phyloP scores from a whole-genome alignment of 2,113 vertebrate genomes.

The Scophthalmus maximus region DNA sequence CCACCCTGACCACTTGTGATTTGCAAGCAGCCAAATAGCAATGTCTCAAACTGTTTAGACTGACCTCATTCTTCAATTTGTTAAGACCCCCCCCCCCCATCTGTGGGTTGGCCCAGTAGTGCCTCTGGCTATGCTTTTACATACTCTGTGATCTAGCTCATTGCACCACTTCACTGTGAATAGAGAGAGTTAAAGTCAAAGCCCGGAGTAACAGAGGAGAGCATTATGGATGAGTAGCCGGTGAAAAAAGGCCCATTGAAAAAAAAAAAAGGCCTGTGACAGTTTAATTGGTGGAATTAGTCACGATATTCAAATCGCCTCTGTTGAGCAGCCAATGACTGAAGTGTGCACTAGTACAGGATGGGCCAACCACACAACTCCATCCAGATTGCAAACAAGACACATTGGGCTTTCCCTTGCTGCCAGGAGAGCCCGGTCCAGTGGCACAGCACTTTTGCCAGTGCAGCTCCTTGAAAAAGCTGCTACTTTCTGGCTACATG shows the following conservation, averaged over 20 bases:
- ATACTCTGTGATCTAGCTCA: slow-evolving; percentile 74
- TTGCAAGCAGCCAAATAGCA: slow-evolving; percentile 57
- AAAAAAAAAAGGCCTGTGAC: slow-evolving; percentile 64
- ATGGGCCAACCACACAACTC: slow-evolving; percentile 63
- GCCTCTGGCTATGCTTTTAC: slow-evolving; percentile 71
- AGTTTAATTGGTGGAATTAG: slow-evolving; percentile 82
- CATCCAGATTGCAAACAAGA: slow-evolving; percentile 72
- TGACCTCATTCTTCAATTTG: slow-evolving; percentile 70
- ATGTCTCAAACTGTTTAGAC: slow-evolving; percentile 65
- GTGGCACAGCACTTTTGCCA: slow-evolving; percentile 60
- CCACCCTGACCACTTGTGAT: slow-evolving; percentile 46
- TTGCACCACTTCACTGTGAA: slow-evolving; percentile 73
- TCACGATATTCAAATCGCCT: slow-evolving; percentile 79
- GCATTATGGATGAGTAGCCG: slow-evolving; percentile 79
- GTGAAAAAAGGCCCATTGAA: slow-evolving; percentile 68
- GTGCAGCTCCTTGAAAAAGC: slow-evolving; percentile 60
- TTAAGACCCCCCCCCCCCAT: slow-evolving; percentile 53
- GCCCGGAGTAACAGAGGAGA: slow-evolving; percentile 67
- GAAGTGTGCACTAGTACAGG: slow-evolving; percentile 68
- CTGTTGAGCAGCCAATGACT: slow-evolving; percentile 75
- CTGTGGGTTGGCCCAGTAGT: slow-evolving; percentile 55
- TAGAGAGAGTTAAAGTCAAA: slow-evolving; percentile 72
- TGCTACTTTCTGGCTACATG: slow-evolving; percentile 72
- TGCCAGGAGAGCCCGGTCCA: slow-evolving; percentile 65
- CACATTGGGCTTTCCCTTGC: slow-evolving; percentile 67